phyloP scores from a whole-genome alignment of 2,113 vertebrate genomes.

The Burhinus oedicnemus region DNA sequence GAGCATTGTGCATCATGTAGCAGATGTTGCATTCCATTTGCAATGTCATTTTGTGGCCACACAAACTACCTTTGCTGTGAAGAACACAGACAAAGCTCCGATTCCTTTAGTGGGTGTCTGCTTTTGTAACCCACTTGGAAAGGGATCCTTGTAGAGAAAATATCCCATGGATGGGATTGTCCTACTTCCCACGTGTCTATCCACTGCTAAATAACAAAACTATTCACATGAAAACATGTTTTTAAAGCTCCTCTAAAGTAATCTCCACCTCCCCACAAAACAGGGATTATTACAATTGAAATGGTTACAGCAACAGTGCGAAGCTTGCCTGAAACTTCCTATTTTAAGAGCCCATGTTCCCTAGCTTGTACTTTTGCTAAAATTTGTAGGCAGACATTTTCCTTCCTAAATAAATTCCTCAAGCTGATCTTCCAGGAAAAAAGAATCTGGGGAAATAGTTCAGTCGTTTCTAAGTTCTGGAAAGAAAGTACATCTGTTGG shows the following conservation, averaged over 20 bases:
- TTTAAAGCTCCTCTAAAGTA: not conserved
- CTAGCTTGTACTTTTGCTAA: not conserved
- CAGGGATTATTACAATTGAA: not conserved
- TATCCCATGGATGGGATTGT: not conserved
- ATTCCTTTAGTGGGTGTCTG: not conserved
- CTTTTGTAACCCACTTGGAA: constrained; percentile 31
- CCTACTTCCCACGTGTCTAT: constrained; percentile 1
- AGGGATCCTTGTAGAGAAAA: constrained; percentile 14
- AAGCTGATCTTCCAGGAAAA: not conserved
- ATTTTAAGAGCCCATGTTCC: not conserved
- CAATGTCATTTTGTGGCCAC: not conserved
- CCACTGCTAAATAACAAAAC: constrained; percentile 35
- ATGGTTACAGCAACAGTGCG: not conserved
- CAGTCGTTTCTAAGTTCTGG: not conserved
- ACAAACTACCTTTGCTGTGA: constrained; percentile 25
- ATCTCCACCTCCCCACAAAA: not conserved
- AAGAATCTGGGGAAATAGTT: not conserved
- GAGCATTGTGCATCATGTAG: not conserved
- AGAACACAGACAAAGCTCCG: constrained; percentile 9
- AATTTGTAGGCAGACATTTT: not conserved
- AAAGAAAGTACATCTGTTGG: not conserved
- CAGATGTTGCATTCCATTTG: not conserved
- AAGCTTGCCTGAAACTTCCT: not conserved
- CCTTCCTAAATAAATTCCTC: not conserved
- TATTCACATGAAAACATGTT: constrained; percentile 23